Conservation (phyloP, 2,113 vertebrate genomes). For the Trochalopteron elliotii region DNA sequence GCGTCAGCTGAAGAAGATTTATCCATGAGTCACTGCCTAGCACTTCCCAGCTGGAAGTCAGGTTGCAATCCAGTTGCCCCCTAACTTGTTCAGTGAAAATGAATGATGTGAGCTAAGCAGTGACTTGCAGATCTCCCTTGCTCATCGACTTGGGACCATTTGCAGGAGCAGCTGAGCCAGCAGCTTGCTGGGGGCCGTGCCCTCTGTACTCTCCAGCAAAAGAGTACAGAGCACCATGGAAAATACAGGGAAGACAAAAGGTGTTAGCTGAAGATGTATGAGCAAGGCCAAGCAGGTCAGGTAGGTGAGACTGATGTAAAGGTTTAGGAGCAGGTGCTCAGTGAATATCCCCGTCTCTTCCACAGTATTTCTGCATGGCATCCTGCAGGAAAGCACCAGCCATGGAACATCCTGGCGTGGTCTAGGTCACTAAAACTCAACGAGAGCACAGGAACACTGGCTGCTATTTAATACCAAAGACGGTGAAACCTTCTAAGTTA, state of each 20-base stretch:
- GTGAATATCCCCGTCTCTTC: neutral
- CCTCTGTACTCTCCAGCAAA: neutral
- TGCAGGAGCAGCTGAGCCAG: neutral
- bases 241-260: neutral
- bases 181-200: neutral
- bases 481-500: neutral
- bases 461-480: neutral
- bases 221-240: neutral
- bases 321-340: neutral
- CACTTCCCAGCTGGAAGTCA: neutral
- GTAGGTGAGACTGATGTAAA: neutral
- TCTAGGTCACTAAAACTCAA: neutral
- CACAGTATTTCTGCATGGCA: neutral
- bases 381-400: neutral
- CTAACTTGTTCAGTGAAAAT: neutral
- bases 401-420: neutral
- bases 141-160: neutral
- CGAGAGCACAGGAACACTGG: neutral
- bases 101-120: neutral
- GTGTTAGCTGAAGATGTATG: neutral
- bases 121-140: accelerated
- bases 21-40: neutral
- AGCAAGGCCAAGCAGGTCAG: neutral
- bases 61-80: neutral
- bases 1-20: neutral